A percentile compares a stretch with the other conserved stretches of the same genome.
These are phyloP conservation scores for Allophyes oxyacanthae DNA, from an alignment of 2,888 invertebrate genomes.

Conservation along the genomic window DNA sequence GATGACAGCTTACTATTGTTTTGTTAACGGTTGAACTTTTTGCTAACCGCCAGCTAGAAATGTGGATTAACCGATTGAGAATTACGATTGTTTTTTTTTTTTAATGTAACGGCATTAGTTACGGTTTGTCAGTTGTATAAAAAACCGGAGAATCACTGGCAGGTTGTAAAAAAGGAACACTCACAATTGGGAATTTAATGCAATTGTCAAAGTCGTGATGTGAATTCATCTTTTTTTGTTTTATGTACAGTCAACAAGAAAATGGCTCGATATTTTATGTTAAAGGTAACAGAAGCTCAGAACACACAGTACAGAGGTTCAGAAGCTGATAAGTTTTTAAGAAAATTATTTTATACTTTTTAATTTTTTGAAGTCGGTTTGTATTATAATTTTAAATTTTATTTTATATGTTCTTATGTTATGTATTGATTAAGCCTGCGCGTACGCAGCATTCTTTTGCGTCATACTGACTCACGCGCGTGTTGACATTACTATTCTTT, in stretches of 20 bases:
- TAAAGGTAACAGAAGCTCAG: too few relatives aligned
- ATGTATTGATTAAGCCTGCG: conserved; percentile 20
- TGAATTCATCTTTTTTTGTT: conserved; percentile 7
- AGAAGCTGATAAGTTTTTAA: too few relatives aligned
- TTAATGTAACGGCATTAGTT: conserved; percentile 49
- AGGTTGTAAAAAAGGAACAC: conserved; percentile 38
- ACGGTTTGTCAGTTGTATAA: conserved; percentile 42
- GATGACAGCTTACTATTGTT: conserved; percentile 52
- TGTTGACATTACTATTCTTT: conserved; percentile 48
- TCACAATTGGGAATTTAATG: conserved; percentile 21
- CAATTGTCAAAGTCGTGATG: conserved; percentile 42
- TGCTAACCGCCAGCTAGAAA: conserved; percentile 36
- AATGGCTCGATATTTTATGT: too few relatives aligned
- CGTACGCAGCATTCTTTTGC: conserved; percentile 35
- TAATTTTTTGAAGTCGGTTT: too few relatives aligned
- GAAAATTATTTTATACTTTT: too few relatives aligned
- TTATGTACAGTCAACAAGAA: too few relatives aligned
- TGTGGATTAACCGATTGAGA: conserved; percentile 48
- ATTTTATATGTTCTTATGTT: conserved; percentile 8
- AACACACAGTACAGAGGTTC: too few relatives aligned
- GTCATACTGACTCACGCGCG: conserved; percentile 46
- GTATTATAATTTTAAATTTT: too few relatives aligned
- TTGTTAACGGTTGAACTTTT: conserved; percentile 59
- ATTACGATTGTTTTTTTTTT: conserved; percentile 49
- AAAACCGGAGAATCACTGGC: conserved; percentile 18